These are phyloP conservation scores for Lagocephalus sceleratus DNA, from an alignment of 2,797 vertebrate species.

Conservation along the genomic window DNA sequence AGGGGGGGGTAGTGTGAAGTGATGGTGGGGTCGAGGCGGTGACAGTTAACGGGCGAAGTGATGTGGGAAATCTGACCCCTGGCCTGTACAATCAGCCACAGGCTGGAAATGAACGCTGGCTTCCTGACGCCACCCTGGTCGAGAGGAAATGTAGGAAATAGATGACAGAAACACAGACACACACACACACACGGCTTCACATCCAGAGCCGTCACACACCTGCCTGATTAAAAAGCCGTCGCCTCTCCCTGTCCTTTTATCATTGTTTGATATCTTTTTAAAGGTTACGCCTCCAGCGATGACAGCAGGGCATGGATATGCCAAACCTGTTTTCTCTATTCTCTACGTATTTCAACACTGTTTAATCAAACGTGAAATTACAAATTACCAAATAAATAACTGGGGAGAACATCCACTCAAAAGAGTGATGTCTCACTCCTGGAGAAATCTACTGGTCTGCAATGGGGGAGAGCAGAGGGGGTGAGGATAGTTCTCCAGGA, in stretches of 20 bases:
- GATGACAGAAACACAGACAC: conserved; percentile 26
- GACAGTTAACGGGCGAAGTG: conserved; percentile 43
- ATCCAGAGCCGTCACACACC: conserved; percentile 47
- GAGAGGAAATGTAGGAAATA: conserved; percentile 70
- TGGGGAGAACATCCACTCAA: no score
- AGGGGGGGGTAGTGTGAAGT: conserved; percentile 5
- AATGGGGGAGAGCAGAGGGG: no score
- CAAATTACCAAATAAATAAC: no score
- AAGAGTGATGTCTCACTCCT: no score
- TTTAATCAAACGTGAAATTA: no score
- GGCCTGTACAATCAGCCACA: conserved; percentile 46
- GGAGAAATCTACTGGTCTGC: no score
- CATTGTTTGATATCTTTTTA: no score
- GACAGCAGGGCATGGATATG: no score
- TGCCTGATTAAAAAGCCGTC: conserved; percentile 48
- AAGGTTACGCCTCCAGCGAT: no score
- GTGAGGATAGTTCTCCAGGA: no score
- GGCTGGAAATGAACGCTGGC: conserved; percentile 59
- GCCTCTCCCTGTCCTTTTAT: conserved; percentile 8
- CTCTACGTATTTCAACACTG: no score
- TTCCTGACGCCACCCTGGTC: conserved; percentile 71
- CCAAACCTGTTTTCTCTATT: no score
- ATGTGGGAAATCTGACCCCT: conserved; percentile 60
- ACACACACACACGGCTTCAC: conserved; percentile 5
- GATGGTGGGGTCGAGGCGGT: conserved; percentile 33